Conservation (phyloP, 2,888 invertebrate genomes). For the Cotesia congregata region DNA sequence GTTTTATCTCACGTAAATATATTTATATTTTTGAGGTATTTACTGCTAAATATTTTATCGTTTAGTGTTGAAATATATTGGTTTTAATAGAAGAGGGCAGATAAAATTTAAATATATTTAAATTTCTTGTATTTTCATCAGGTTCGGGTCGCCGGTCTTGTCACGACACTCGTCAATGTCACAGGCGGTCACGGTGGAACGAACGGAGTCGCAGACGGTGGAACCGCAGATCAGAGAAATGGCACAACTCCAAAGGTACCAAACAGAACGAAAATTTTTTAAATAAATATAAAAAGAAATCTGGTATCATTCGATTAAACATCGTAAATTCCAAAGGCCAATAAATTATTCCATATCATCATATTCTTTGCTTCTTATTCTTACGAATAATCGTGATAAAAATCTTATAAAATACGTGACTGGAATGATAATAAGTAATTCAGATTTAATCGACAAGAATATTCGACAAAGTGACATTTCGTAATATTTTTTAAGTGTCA, state of each 20-base stretch:
- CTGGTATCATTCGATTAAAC: background rate
- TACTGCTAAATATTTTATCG: background rate
- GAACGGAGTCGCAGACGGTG: constrained; percentile 53
- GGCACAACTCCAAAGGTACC: constrained; percentile 63
- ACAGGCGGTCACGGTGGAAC: constrained; percentile 76
- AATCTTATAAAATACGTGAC: background rate
- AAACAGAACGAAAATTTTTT: constrained; percentile 23
- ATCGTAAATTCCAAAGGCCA: background rate
- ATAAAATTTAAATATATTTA: constrained; percentile 7
- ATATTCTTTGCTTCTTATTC: constrained; percentile 1
- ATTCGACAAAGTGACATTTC: background rate
- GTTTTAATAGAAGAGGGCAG: background rate
- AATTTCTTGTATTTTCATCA: constrained; percentile 41
- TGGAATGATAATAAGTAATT: background rate
- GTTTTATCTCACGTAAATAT: background rate
- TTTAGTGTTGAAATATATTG: background rate
- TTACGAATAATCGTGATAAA: background rate
- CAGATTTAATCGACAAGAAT: background rate
- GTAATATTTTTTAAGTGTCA: background rate
- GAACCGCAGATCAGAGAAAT: constrained; percentile 52
- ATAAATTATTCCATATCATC: constrained; percentile 1
- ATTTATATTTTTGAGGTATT: too few species aligned
- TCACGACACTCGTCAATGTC: constrained; percentile 87
- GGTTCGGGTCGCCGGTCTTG: constrained; percentile 83
- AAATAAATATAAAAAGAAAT: constrained; percentile 5